Conservation (phyloP, 2,797 vertebrate species). For the Chelon auratus region DNA sequence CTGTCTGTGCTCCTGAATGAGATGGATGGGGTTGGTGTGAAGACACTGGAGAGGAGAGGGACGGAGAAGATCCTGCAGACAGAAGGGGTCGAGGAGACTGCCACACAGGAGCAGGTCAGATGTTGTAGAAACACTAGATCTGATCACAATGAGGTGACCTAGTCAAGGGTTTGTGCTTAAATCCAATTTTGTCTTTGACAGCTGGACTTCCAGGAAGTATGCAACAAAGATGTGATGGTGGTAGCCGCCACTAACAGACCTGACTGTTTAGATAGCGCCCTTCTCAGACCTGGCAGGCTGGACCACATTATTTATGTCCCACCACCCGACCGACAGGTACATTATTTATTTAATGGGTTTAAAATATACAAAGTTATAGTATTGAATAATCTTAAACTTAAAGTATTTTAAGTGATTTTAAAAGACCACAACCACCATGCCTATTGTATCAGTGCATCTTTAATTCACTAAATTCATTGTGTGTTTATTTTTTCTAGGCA, state of each 20-base stretch:
- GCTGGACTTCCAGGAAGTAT: constrained; percentile 88
- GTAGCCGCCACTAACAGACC: constrained; percentile 96
- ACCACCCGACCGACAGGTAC: constrained; percentile 92
- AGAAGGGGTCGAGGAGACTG: constrained; percentile 74
- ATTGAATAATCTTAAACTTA: background rate
- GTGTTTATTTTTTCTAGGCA: constrained; percentile 76
- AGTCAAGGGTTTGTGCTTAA: background rate
- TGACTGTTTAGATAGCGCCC: constrained; percentile 91
- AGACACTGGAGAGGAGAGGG: constrained; percentile 89
- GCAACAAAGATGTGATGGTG: constrained; percentile 91
- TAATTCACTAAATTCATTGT: background rate
- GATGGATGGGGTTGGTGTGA: constrained; percentile 94
- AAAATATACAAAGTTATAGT: background rate
- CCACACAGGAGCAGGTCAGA: constrained; percentile 79
- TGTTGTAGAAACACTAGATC: background rate
- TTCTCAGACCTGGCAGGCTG: constrained; percentile 94
- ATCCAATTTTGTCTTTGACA: constrained; percentile 61
- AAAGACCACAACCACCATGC: fast-evolving
- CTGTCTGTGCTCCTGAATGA: constrained; percentile 97
- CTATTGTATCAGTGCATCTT: background rate
- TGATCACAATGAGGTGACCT: background rate
- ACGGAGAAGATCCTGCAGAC: constrained; percentile 67
- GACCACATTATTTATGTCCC: constrained; percentile 94
- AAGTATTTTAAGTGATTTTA: background rate
- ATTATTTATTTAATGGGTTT: background rate